Evolutionary conservation across 2,888 invertebrate species (phyloP), one percentile per base, ranked within the genome.

Genomic region (Calliphora vomitoria): DNA sequence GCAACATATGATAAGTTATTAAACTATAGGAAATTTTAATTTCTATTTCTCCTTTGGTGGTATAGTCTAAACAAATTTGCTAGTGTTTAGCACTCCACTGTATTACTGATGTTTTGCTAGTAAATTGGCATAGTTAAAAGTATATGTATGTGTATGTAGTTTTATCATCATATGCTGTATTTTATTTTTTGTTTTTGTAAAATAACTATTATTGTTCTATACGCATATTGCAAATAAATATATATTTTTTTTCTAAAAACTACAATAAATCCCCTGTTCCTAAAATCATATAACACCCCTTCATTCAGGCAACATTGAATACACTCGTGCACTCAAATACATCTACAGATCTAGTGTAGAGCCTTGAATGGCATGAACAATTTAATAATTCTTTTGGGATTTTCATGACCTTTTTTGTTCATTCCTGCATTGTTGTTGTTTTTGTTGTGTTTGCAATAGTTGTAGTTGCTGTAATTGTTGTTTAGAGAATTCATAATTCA

Each of bases 361-460:
- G 68, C 62, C 31, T 75, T 84, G 84, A 82, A 85, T 84, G 84
- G 44, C 84, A 80, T 81, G 76, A 84, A 82, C 50, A 82, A 87
- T 85, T 85, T 85, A 85, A 85, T 84, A 87, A 87, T 87, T 85
- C 87, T 69, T 75, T 79, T 74, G 87, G 87, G 85, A 75, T 58
- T 86, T 84, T 75, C 69, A 53, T 62, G 69, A 85, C 79, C 79
- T 80, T 85, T 85, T 75, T 69, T 60, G 35, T 55, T 76, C 25
- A 38, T 75, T 75, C 66, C 41, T 35, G 11, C 71, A 31, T 50
- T 38, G 55, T 25, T 25, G 25, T 25, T 25, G 25, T 25, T 25
- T 25, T 25, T 25, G 25, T 25, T 71, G 44, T 78, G 47, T 64
- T 76, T 72, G 58, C 60, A 58, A 50, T 58, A 71, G 47, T 31